A percentile compares a stretch with the other conserved stretches of the same genome.
phyloP scores from a whole-genome alignment of 2,797 vertebrate genomes.

The Lagocephalus sceleratus region DNA sequence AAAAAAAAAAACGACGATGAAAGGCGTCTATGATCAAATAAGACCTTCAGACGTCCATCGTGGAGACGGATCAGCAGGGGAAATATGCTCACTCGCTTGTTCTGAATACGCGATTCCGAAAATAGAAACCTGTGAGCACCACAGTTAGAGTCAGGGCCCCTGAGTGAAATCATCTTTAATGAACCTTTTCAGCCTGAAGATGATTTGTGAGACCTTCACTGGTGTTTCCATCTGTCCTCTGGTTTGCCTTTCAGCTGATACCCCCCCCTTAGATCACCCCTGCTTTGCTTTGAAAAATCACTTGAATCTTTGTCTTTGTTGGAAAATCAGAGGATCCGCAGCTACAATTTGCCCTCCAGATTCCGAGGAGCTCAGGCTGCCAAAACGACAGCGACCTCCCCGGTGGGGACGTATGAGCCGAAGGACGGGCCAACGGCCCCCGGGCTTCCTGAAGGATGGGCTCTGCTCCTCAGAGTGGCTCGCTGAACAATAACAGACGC shows the following conservation, averaged over 20 bases:
- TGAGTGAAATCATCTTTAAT: too few relatives aligned
- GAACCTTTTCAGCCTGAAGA: too few relatives aligned
- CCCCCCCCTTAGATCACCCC: too few relatives aligned
- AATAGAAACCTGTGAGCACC: conserved; percentile 2
- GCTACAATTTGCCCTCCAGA: background rate
- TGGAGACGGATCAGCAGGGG: background rate
- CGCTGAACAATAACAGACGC: background rate
- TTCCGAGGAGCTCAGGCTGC: background rate
- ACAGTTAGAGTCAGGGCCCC: background rate
- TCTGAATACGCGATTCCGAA: background rate
- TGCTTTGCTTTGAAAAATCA: too few relatives aligned
- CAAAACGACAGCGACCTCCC: conserved; percentile 17
- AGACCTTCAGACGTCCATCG: background rate
- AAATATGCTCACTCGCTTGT: background rate
- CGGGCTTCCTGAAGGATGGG: background rate
- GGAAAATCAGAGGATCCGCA: background rate
- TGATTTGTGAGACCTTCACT: too few relatives aligned
- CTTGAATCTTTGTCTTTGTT: too few relatives aligned
- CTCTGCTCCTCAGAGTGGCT: background rate
- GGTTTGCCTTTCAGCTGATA: too few relatives aligned
- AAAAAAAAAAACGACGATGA: background rate
- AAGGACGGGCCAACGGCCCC: conserved; percentile 16
- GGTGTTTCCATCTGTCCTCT: too few relatives aligned
- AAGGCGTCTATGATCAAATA: background rate
- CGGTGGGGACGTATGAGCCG: conserved; percentile 22